Percentiles rank a stretch among this genome's conserved stretches.
Conservation (phyloP, 2,113 vertebrate species). For the Sceloporus tristichus region DNA sequence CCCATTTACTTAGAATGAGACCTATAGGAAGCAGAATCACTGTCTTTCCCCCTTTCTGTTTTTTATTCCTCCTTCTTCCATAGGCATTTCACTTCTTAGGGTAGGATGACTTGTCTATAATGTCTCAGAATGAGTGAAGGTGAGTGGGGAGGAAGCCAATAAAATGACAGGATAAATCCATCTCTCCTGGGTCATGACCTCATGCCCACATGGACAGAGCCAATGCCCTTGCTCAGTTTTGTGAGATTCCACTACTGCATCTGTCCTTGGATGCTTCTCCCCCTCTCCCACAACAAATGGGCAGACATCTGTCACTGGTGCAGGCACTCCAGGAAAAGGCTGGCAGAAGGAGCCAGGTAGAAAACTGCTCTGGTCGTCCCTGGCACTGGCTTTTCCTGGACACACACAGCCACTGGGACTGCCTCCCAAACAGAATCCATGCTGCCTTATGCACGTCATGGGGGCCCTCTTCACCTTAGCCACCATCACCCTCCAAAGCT, state of each 20-base stretch:
- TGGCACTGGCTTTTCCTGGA: neutral
- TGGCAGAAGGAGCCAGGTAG: conserved; percentile 28
- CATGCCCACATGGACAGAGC: neutral
- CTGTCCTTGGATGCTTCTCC: neutral
- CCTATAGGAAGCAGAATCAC: no score
- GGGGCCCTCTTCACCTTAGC: accelerated
- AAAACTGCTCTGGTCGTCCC: neutral
- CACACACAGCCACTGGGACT: neutral
- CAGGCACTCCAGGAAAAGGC: accelerated
- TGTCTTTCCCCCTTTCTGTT: no score
- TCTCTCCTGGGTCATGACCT: neutral
- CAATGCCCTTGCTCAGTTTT: neutral
- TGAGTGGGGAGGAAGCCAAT: neutral
- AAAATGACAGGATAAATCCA: neutral
- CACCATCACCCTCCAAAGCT: neutral
- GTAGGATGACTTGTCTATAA: neutral
- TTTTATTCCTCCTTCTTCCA: neutral
- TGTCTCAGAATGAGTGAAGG: neutral
- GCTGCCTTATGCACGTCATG: neutral
- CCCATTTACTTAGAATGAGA: no score
- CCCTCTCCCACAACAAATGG: neutral
- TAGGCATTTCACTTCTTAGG: neutral
- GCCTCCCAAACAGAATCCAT: accelerated
- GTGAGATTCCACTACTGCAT: neutral
- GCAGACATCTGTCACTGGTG: neutral